phyloP scores from a whole-genome alignment of 2,888 invertebrate species.

The Augiades crinisus region DNA sequence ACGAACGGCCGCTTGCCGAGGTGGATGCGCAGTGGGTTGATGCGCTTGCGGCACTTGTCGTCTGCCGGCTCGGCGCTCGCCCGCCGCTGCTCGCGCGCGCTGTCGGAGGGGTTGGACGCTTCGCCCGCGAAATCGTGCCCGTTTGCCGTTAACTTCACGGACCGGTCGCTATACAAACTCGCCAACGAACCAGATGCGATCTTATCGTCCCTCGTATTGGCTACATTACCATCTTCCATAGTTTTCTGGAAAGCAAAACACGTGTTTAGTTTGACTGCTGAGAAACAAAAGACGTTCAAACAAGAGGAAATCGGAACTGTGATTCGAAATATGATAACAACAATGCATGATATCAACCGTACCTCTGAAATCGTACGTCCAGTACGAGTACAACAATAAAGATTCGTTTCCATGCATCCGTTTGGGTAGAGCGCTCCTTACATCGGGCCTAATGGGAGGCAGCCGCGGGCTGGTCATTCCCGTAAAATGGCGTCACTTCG shows the following conservation, averaged over 20 bases:
- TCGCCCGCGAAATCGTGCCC: slow-evolving; percentile 57
- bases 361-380: slow-evolving; percentile 80
- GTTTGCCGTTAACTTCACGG: slow-evolving; percentile 63
- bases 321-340: slow-evolving; percentile 59
- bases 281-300: slow-evolving; percentile 78
- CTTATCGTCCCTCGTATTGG: slow-evolving; percentile 70
- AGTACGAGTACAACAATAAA: slow-evolving; percentile 75
- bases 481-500: slow-evolving; percentile 82
- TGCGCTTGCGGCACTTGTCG: slow-evolving; percentile 64
- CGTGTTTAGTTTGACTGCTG: slow-evolving; percentile 60
- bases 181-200: slow-evolving; percentile 55
- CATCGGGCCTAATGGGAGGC: slow-evolving; percentile 76
- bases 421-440: slow-evolving; percentile 70
- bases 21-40: slow-evolving; percentile 71
- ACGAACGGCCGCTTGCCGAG: slow-evolving; percentile 76
- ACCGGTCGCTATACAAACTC: slow-evolving; percentile 61
- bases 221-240: slow-evolving; percentile 80
- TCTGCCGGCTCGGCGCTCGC: slow-evolving; percentile 50
- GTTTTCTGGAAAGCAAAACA: slow-evolving; percentile 75
- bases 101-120: slow-evolving; percentile 36
- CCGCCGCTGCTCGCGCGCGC: slow-evolving; percentile 51
- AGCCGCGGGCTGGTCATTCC: slow-evolving; percentile 81
- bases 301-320: slow-evolving; percentile 65
- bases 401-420: slow-evolving; percentile 77
- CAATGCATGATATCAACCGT: slow-evolving; percentile 48